Base-by-base conservation (phyloP, 2,797 vertebrate species). In the Pyrocephalus nanus region DNA sequence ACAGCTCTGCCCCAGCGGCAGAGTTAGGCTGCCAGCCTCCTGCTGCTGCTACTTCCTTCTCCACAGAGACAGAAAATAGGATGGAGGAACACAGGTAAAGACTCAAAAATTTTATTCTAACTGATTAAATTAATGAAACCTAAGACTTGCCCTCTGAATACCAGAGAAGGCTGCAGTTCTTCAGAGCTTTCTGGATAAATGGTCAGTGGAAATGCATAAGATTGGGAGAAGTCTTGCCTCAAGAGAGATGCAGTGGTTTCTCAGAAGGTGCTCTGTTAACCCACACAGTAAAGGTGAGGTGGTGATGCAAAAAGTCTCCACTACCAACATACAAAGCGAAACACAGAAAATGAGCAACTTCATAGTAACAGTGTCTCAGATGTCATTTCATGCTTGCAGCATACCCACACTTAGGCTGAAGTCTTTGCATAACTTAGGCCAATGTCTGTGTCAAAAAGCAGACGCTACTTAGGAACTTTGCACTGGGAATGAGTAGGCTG, bases 391-490 rank as follows among this genome's bases (percentile, higher is more conserved):
- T 70, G 40, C 40, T 75, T 73, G 65, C 30, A 73, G 57, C 3
- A 6, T 69, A 86, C 36, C 36, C 76, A 93, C 70, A 88, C 36
- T 40, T 3, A 69, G 75, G 53, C 48, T 61, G 69, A 48, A 80
- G 61, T 45, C 76, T 96, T 80, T 72, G 75, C 58, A 86, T 90
- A 91, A 88, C 73, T 95, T 90, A 86, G 85, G 79, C 79, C 91
- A 88, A 57, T 5, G 13, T 81, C 88, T 93, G 82, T 86, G 73
- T 62, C 79, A 93, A 93, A 91, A 90, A 90, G 70, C 82, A 92
- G 89, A 93, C 60, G 66, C 66, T 90, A 19, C 58, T 91, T 88
- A 57, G 1, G 51, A 78, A 66, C 51, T 94, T 91, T 13, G 4
- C 36, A 23, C 45, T 86, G 69, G 7, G 36, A 34, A 76, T 84